A percentile compares a stretch with the other conserved stretches of the same genome.
phyloP scores from a whole-genome alignment of 2,113 vertebrate species.

The Poeciliopsis turrubarensis region DNA sequence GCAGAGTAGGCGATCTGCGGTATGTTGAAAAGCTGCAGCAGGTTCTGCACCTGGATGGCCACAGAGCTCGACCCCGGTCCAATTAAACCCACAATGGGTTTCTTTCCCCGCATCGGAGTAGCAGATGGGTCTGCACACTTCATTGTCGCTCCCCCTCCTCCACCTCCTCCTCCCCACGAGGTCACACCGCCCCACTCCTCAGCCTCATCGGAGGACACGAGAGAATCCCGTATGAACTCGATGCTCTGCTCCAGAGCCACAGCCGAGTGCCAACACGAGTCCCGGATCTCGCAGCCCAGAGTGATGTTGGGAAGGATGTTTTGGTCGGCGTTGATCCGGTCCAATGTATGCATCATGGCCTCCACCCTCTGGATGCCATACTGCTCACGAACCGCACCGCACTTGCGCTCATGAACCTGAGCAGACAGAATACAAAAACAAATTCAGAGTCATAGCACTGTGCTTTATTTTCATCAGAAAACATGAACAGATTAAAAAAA shows the following conservation, averaged over 20 bases:
- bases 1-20: constrained; percentile 99
- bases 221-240: constrained; percentile 97
- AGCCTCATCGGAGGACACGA: constrained; percentile 92
- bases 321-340: constrained; percentile 93
- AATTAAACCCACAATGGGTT: constrained; percentile 97
- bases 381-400: constrained; percentile 94
- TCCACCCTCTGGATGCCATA: constrained; percentile 99
- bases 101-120: constrained; percentile 90
- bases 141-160: constrained; percentile 27
- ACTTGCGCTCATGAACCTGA: constrained; percentile 92
- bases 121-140: constrained; percentile 87
- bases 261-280: constrained; percentile 98
- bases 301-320: constrained; percentile 92
- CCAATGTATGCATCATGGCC: constrained; percentile 95
- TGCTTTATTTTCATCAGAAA: not conserved
- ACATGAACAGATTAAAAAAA: not conserved
- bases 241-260: constrained; percentile 99
- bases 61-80: constrained; percentile 98
- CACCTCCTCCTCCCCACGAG: constrained; percentile 61
- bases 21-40: constrained; percentile 99
- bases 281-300: constrained; percentile 95
- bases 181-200: constrained; percentile 81
- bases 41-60: constrained; percentile 98
- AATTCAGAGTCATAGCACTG: not conserved
- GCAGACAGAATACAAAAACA: not conserved